Evolutionary conservation across 2,113 vertebrate genomes (phyloP).

Genomic region (Erythrolamprus reginae): DNA sequence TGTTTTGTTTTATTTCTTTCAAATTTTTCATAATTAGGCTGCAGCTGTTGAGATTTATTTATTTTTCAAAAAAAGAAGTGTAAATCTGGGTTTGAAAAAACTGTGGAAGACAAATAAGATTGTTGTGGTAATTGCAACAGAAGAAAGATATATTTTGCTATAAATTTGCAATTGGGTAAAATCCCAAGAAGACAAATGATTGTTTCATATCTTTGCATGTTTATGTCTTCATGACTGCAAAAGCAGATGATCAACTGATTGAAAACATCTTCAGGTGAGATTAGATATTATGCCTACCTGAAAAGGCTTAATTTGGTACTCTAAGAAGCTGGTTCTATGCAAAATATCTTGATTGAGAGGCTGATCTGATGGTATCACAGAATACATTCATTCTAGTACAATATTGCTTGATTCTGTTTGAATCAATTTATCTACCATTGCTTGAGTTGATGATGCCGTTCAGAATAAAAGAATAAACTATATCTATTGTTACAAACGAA

Average conservation of each 20-base stretch:
- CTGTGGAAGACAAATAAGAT: background rate
- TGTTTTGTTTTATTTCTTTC: constrained; percentile 5
- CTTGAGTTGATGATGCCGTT: background rate
- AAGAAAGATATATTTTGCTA: background rate
- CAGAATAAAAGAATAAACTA: background rate
- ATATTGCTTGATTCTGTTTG: background rate
- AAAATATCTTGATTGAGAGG: background rate
- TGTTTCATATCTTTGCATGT: background rate
- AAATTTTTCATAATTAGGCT: background rate
- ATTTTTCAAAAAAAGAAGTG: background rate
- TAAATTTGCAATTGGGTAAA: background rate
- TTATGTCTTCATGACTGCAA: background rate
- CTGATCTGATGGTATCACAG: background rate
- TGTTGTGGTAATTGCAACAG: background rate
- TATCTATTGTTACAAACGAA: background rate
- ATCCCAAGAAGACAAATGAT: background rate
- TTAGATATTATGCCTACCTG: background rate
- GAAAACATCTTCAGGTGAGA: background rate
- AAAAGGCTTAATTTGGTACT: background rate
- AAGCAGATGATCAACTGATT: background rate
- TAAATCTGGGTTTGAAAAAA: background rate
- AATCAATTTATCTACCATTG: background rate
- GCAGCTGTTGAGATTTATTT: background rate
- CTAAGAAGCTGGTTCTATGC: background rate
- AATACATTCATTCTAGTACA: background rate